Evolutionary conservation across 2,113 vertebrate genomes (phyloP), one percentile per base, ranked within the genome.

Genomic region (Nansenia antarctica): DNA sequence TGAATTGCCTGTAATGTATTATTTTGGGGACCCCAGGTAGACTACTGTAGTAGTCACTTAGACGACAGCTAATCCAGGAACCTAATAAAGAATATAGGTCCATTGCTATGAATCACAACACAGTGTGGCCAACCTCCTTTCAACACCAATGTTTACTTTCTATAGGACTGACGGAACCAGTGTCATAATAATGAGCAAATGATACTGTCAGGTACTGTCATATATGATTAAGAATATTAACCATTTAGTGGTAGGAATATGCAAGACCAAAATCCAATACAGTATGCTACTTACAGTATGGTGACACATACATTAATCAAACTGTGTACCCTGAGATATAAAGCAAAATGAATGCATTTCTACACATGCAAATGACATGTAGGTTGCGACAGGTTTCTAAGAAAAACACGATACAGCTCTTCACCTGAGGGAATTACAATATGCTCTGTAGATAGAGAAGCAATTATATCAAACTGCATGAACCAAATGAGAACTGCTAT

Each of bases 401-500:
- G 9, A 24, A 29, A 26, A 55, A 55, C n/a, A 26, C 53, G 22
- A 26, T 29, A 1, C 12, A 70, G 77, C 67, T 70, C 37, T 59
- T 65, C 72, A 8, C 67, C 66, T 74, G 76, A 63, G 76, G 79
- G 63, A 39, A 80, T 63, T 62, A 31, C 62, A 72, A 70, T 47
- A 59, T 63, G 60, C 55, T 45, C 52, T 62, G 37, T 65, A 26
- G 27, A 22, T 69, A 1, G 20, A 73, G 79, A 85, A 76, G 68
- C 85, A 80, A 82, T 85, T 77, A 87, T 77, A 68, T 70, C 49
- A 79, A 81, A 55, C 85, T 70, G 65, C 79, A 80, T 76, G 81
- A 78, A 74, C 54, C 65, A 69, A 82, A 78, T 82, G 73, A 72
- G 53, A 73, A 42, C 39, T 42, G 14, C 39, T 18, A 42, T 15